These are phyloP conservation scores for Mesodorylaimus sp. DNA, from an alignment of 2,888 invertebrate genomes.

Conservation along the genomic window DNA sequence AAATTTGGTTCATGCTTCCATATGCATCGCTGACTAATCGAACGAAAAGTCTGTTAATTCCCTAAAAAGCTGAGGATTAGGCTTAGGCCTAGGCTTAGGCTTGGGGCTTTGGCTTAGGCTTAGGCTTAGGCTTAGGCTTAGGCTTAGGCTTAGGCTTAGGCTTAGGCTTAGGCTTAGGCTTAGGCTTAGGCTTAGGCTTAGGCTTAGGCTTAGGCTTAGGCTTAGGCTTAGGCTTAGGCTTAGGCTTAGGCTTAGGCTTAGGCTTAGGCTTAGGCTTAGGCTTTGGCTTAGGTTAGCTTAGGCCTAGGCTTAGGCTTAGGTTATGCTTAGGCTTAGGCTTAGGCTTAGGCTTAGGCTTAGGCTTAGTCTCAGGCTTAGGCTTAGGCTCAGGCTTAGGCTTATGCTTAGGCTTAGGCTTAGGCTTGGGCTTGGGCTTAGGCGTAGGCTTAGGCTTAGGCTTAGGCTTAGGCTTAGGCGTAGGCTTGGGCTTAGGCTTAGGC, in stretches of 20 bases:
- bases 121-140: constrained; percentile 7
- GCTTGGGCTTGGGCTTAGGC: background rate
- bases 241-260: too few species aligned
- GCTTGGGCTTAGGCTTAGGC: constrained; percentile 4
- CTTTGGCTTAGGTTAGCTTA: too few species aligned
- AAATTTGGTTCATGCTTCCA: constrained; percentile 1
- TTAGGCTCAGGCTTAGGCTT: constrained; percentile 2
- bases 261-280: too few species aligned
- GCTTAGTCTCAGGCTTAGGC: constrained; percentile 6
- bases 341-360: constrained; percentile 8
- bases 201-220: constrained; percentile 9
- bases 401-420: background rate
- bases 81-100: constrained; percentile 6
- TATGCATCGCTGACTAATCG: too few species aligned
- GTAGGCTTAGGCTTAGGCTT: background rate
- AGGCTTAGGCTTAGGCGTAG: constrained; percentile 3
- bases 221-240: constrained; percentile 6
- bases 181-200: constrained; percentile 10
- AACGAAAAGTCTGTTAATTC: too few species aligned
- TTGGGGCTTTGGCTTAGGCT: background rate
- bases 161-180: constrained; percentile 5
- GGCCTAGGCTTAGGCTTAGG: constrained; percentile 8
- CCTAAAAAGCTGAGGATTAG: constrained; percentile 2
- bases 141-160: constrained; percentile 6
- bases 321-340: constrained; percentile 9